A percentile compares a stretch with the other conserved stretches of the same genome.
These are phyloP conservation scores for Epinephelus fuscoguttatus DNA, from an alignment of 2,113 vertebrate genomes.

Conservation along the genomic window DNA sequence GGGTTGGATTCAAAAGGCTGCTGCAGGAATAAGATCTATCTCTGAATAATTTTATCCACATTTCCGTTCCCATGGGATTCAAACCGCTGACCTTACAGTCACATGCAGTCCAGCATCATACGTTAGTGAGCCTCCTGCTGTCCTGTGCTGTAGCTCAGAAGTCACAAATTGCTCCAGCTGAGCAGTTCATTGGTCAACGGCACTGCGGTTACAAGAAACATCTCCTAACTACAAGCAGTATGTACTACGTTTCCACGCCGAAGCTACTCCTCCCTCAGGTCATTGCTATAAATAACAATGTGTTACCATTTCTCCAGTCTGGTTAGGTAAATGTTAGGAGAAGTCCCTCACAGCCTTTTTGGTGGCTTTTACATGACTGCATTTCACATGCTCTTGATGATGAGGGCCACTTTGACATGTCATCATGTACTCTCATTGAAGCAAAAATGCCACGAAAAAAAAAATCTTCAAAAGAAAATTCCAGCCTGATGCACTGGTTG, in stretches of 20 bases:
- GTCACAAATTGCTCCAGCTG: neutral
- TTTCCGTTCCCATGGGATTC: neutral
- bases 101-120: neutral
- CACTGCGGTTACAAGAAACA: neutral
- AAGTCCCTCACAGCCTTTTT: conserved; percentile 16
- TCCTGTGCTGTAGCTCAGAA: neutral
- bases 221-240: neutral
- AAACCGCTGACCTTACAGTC: neutral
- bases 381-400: neutral
- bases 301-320: conserved; percentile 41
- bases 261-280: conserved; percentile 20
- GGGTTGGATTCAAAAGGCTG: neutral
- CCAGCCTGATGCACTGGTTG: conserved; percentile 36
- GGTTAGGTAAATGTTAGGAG: conserved; percentile 35
- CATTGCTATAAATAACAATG: conserved; percentile 33
- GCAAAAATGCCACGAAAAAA: neutral
- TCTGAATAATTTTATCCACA: neutral
- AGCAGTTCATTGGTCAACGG: conserved; percentile 4
- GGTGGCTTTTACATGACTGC: conserved; percentile 1
- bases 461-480: conserved; percentile 29
- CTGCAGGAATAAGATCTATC: neutral
- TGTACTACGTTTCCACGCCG: conserved; percentile 1
- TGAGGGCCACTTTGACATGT: neutral
- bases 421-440: neutral
- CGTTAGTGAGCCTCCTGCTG: neutral